Evolutionary conservation across 2,888 invertebrate genomes (phyloP), one percentile per base, ranked within the genome.

Genomic region (Trichogramma evanescens): DNA sequence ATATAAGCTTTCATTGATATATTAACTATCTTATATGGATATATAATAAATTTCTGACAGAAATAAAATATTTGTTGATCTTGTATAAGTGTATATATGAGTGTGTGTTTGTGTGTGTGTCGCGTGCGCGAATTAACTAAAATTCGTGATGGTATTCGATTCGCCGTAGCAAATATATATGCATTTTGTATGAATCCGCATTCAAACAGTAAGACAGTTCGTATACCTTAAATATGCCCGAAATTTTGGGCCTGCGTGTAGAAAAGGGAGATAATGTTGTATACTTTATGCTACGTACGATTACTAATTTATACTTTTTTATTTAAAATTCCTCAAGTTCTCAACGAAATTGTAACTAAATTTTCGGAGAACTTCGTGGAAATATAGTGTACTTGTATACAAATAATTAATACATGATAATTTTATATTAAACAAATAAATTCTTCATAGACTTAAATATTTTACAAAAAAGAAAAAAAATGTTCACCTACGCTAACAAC

Each of bases 151-250:
- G 26, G 26, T 26, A 26, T 26, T 26, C 3, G 1, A 26, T 26
- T 26, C 26, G 26, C 26, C 26, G 26, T 26, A 26, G 26, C 26
- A 26, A 26, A 26, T 26, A 26, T 26, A 26, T 26, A 26, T 2
- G 26, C 26, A 26, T 26, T 2, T 26, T 26, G 26, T 26, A 26
- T 26, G 26, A 26, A 26, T 26, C 26, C 26, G 26, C 26, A 55
- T 57, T 60, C 43, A 50, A 53, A 60, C 43, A 49, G 57, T 60
- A 63, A n/a, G 44, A 58, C 38, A 56, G 61, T 60, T 63, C 58
- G 56, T 60, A 63, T 58, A 63, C 60, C 46, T 61, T 57, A 57
- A 58, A 43, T 56, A 56, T 51, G 50, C 39, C 56, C 56, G 45
- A 57, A 40, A 59, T 55, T 45, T 57, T 39, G 55, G 50, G 57